A percentile compares a stretch with the other conserved stretches of the same genome.
Conservation (phyloP, 2,113 vertebrate species). For the Hypanus sabinus region DNA sequence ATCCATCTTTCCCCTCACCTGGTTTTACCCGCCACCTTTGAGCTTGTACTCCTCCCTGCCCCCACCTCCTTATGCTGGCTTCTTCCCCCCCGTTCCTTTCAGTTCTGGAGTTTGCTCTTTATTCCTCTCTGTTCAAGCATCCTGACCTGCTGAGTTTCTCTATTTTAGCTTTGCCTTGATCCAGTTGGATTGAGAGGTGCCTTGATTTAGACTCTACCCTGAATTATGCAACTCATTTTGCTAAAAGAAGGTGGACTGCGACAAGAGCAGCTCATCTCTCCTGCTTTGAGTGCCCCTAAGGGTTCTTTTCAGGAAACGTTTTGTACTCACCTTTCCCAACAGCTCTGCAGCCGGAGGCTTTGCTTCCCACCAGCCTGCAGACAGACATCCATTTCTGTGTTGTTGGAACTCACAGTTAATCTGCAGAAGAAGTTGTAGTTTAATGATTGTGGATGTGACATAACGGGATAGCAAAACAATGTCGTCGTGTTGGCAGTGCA, state of each 20-base stretch:
- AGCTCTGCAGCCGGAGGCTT: background rate
- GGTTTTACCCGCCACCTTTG: no score
- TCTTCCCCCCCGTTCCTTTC: no score
- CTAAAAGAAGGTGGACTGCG: background rate
- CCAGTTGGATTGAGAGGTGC: no score
- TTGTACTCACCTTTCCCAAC: conserved; percentile 24
- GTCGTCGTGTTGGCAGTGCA: no score
- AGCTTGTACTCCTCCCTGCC: background rate
- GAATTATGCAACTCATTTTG: no score
- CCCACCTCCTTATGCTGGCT: background rate
- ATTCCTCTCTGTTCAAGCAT: no score
- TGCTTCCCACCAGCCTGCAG: background rate
- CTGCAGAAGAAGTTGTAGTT: background rate
- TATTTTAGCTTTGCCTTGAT: background rate
- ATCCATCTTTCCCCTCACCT: no score
- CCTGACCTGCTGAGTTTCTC: background rate
- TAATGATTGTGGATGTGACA: no score
- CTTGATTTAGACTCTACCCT: no score
- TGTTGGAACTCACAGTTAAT: background rate
- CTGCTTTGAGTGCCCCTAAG: no score
- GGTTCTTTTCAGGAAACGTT: background rate
- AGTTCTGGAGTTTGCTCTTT: no score
- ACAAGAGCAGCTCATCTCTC: no score
- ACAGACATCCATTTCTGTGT: background rate
- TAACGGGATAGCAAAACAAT: background rate